Evolutionary conservation across 2,797 vertebrate genomes (phyloP), one percentile per base, ranked within the genome.

Genomic region (Fringilla coelebs): DNA sequence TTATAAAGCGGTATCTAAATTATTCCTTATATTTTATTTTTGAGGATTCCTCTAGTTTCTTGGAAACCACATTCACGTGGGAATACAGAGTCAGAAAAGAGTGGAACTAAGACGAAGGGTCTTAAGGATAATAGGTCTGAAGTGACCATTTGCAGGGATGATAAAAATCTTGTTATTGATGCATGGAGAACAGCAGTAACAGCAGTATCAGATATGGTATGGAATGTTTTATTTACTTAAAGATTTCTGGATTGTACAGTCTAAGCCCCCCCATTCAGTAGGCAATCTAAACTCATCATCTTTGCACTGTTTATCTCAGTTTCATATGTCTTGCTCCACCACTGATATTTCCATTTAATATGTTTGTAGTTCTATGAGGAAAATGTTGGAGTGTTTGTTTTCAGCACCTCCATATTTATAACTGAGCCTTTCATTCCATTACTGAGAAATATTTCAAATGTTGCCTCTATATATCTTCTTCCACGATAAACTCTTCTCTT

Each of bases 171-270:
- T 34, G 73, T 98, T 28, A 76, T 80, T 38, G 97, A 98, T 83
- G 96, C 94, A 3, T 98, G 98, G 81, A 97, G 98, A 62, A 97
- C 96, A 54, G 97, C 98, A 32, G 57, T 98, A n/a, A 62, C 84
- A 73, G 89, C 98, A 43, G 65, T 99, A 84, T 97, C 94, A 65
- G 95, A 96, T 73, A 93, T 98, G 98, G 99, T 99, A 98, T 97
- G 86, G 71, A 60, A 65, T 17, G 8, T 62, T 78, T 87, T 43
- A n/a, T 75, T 85, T 87, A 26, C 24, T 68, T 55, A 65, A 61
- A 58, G 10, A 26, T 62, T 75, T 81, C 31, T 78, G 16, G 26
- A 55, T 55, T 2, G 1, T 25, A 17, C 11, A n/a, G 40, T 46
- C 11, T 38, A 73, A 82, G 25, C 9, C 20, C 32, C 6, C 7